Conservation (phyloP, 2,113 vertebrate species). For the Peromyscus leucopus region DNA sequence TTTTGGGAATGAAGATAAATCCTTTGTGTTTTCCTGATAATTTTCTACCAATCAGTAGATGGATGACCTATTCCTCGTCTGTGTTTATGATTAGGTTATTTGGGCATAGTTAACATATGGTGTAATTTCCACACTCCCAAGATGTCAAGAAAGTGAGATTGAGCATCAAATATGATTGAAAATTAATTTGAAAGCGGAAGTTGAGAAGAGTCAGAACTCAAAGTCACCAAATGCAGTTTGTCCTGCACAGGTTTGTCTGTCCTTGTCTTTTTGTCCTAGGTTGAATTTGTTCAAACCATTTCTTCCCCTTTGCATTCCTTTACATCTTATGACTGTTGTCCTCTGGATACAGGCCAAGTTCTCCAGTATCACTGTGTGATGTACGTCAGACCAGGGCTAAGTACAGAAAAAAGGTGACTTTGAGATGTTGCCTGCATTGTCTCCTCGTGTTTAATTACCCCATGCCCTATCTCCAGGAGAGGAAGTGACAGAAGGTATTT, state of each 20-base stretch:
- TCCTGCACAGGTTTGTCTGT: background rate
- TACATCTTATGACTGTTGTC: constrained; percentile 17
- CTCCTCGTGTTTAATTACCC: background rate
- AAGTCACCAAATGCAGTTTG: background rate
- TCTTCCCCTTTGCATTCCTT: background rate
- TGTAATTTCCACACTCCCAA: background rate
- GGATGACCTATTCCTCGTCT: background rate
- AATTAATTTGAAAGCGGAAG: background rate
- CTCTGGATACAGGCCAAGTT: constrained; percentile 35
- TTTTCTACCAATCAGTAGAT: background rate
- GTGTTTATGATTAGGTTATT: background rate
- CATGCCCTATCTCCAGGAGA: background rate
- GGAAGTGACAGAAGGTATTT: background rate
- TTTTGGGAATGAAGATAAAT: background rate
- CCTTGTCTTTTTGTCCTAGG: background rate
- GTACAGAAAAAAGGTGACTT: constrained; percentile 5
- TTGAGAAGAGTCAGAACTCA: background rate
- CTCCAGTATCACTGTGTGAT: background rate
- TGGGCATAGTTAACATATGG: background rate
- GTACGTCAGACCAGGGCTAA: constrained; percentile 1
- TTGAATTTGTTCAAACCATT: background rate
- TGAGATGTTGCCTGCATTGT: background rate
- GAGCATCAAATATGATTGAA: background rate
- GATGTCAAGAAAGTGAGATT: background rate
- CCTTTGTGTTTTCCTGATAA: background rate